phyloP scores from a whole-genome alignment of 2,113 vertebrate genomes.

The Rhinolophus ferrumequinum region DNA sequence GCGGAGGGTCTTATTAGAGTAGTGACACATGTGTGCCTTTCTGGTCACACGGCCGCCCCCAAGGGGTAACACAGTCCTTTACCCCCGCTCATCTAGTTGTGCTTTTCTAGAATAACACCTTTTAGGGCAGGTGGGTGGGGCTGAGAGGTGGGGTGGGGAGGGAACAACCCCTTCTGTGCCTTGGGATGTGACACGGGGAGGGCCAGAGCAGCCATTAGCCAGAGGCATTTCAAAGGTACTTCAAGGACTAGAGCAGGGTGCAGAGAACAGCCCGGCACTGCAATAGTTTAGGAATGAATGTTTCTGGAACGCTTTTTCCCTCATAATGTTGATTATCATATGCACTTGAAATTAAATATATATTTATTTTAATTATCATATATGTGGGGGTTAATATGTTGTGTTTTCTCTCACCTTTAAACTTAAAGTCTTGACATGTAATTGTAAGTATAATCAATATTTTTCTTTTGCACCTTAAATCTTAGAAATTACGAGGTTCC shows the following conservation, averaged over 20 bases:
- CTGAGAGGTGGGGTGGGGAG: neutral
- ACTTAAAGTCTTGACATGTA: conserved; percentile 41
- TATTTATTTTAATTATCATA: conserved; percentile 77
- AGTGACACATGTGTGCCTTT: conserved; percentile 59
- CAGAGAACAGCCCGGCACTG: neutral
- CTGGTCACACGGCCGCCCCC: conserved; percentile 55
- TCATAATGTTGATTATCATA: conserved; percentile 33
- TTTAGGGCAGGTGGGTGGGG: neutral
- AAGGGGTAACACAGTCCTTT: neutral
- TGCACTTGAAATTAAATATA: conserved; percentile 67
- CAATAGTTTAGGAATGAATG: neutral
- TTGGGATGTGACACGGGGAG: conserved; percentile 59
- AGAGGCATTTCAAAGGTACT: conserved; percentile 27
- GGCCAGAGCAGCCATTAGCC: neutral
- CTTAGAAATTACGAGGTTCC: conserved; percentile 55
- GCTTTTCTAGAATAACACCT: conserved; percentile 52
- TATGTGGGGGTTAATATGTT: conserved; percentile 37
- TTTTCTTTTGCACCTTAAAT: conserved; percentile 74
- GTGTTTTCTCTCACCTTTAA: conserved; percentile 58
- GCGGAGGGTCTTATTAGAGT: neutral
- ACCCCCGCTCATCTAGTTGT: neutral
- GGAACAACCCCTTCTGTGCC: conserved; percentile 75
- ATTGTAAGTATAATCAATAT: conserved; percentile 48
- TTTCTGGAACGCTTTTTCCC: conserved; percentile 29
- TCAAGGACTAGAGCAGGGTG: neutral